phyloP scores from a whole-genome alignment of 2,113 vertebrate genomes.

The Apistogramma diplotaenia region DNA sequence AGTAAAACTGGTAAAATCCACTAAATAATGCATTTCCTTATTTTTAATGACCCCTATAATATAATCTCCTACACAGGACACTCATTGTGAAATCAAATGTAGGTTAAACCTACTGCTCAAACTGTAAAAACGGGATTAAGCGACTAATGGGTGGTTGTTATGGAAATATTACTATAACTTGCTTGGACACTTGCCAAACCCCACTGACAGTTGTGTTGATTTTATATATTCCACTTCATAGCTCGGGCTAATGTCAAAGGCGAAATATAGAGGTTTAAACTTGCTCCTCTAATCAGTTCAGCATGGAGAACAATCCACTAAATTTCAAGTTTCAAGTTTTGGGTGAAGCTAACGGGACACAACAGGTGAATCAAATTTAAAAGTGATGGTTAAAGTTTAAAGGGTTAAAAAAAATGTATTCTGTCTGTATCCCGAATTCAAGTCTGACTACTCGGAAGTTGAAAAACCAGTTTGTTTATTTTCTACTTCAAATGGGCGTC shows the following conservation, averaged over 20 bases:
- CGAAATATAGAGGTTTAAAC: neutral
- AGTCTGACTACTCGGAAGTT: neutral
- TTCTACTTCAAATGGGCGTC: neutral
- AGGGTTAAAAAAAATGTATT: neutral
- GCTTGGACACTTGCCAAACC: neutral
- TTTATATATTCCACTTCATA: neutral
- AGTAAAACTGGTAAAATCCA: neutral
- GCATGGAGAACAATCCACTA: neutral
- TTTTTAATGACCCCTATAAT: neutral
- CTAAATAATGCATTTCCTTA: neutral
- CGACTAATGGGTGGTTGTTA: neutral
- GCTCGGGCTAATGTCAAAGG: accelerated
- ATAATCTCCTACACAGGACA: neutral
- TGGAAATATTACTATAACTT: neutral
- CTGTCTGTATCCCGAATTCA: neutral
- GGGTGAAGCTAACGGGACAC: neutral
- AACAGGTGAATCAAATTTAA: conserved; percentile 27
- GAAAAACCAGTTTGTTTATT: accelerated
- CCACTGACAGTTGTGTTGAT: neutral
- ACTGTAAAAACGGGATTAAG: conserved; percentile 16
- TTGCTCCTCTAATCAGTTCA: neutral
- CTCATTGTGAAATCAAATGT: neutral
- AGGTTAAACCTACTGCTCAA: conserved; percentile 30
- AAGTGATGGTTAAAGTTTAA: neutral
- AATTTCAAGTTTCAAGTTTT: accelerated